These are phyloP conservation scores for Biston stratarius DNA, from an alignment of 2,888 invertebrate genomes.

Conservation along the genomic window DNA sequence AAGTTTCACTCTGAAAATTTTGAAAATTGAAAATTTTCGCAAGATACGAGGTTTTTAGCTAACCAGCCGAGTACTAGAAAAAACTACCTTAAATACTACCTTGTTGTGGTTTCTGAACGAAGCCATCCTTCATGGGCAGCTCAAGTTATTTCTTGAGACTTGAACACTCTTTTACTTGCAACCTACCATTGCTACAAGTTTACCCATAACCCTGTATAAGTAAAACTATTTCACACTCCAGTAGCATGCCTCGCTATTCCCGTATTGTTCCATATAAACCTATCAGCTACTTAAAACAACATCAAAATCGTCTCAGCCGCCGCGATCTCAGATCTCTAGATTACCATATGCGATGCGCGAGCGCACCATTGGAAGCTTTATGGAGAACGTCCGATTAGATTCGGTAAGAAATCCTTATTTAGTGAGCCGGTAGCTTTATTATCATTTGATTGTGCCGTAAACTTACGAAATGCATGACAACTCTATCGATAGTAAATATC, in stretches of 20 bases:
- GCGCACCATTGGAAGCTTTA: constrained; percentile 34
- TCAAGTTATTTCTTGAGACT: too few relatives aligned
- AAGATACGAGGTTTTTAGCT: too few relatives aligned
- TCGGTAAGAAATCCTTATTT: constrained; percentile 21
- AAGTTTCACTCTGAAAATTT: too few relatives aligned
- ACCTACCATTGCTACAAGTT: not conserved
- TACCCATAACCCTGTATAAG: not conserved
- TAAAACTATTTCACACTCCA: constrained; percentile 7
- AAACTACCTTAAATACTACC: too few relatives aligned
- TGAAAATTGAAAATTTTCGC: too few relatives aligned
- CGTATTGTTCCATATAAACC: constrained; percentile 53
- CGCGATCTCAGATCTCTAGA: constrained; percentile 54
- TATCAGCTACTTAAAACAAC: constrained; percentile 69
- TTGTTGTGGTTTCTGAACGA: too few relatives aligned
- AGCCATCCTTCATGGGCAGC: too few relatives aligned
- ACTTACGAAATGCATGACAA: not conserved
- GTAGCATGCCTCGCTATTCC: constrained; percentile 11
- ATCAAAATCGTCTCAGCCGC: constrained; percentile 70
- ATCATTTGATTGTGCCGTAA: not conserved
- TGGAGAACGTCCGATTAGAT: constrained; percentile 31
- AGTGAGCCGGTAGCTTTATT: constrained; percentile 24
- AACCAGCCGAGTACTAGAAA: too few relatives aligned
- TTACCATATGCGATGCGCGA: constrained; percentile 60
- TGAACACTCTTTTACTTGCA: too few relatives aligned
- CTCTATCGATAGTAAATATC: not conserved